Evolutionary conservation across 2,113 vertebrate species (phyloP), one percentile per base, ranked within the genome.

Genomic region (Apistogramma diplotaenia): DNA sequence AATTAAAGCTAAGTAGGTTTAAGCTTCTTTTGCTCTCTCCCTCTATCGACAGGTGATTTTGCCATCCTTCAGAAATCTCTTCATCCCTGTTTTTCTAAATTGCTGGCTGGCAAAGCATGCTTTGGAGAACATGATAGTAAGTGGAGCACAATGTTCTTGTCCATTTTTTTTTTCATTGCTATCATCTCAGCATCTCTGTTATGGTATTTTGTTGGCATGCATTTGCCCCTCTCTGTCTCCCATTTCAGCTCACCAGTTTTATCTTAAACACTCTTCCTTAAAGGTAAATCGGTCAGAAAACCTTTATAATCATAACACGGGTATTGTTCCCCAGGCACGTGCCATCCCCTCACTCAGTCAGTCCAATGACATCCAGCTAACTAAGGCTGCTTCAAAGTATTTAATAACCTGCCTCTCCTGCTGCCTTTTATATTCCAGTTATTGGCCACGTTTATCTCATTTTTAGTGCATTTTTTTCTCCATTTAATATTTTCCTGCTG

Each of bases 121-220:
- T 16, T 78, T 96, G 92, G 96, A 96, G 89, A 96, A 96, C 94
- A 96, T 96, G 96, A 96, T 96, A 37, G 96, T 96, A 88, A 95
- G 96, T 84, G 77, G 82, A 91, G 19, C 15, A 7, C 35, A 53
- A 29, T 62, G 43, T 61, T 7, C 49, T 15, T 33, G n/a, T 65
- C 29, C 46, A 23, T 8, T 81, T 79, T 79, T 49, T 83, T 29
- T 70, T 11, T 40, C 33, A 53, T 77, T 53, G 56, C 54, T 71
- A 74, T 77, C 62, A 58, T 81, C 73, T 62, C 57, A 70, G 25
- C 67, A 70, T 25, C 57, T 71, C 40, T 57, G 51, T 81, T 33
- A 18, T 85, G 65, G 87, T 82, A 33, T 88, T 82, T 74, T 73
- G 27, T 60, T 55, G 62, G 65, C 72, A 81, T 60, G 76, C 73